These are phyloP conservation scores for Saccostrea glomerata DNA, from an alignment of 1,140 invertebrate species.

Conservation along the genomic window DNA sequence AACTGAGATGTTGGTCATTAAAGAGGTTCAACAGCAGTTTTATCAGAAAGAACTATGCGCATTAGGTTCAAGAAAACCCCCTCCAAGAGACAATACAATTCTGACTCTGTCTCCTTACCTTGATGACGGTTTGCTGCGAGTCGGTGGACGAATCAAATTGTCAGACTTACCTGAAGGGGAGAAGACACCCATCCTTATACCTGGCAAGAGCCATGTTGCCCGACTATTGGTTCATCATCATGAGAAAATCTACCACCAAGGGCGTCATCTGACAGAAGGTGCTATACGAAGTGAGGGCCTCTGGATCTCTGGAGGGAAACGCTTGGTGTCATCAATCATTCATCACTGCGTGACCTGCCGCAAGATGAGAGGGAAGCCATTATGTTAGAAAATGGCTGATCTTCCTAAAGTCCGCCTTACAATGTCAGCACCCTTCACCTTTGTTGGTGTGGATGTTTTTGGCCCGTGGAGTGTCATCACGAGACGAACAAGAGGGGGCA, in stretches of 20 bases:
- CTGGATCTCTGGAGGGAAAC: constrained; percentile 55
- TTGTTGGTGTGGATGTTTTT: constrained; percentile 46
- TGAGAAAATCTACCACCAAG: constrained; percentile 40
- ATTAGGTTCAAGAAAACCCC: background rate
- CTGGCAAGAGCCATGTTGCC: constrained; percentile 51
- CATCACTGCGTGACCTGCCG: constrained; percentile 45
- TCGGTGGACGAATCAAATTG: constrained; percentile 58
- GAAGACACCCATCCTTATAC: constrained; percentile 62
- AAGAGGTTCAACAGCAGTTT: constrained; percentile 7
- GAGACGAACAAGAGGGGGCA: constrained; percentile 38
- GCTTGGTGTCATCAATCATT: constrained; percentile 40
- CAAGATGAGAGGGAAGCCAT: constrained; percentile 34
- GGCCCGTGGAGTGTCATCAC: constrained; percentile 43
- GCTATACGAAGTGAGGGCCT: constrained; percentile 38
- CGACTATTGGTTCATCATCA: constrained; percentile 49
- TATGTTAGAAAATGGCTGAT: constrained; percentile 45
- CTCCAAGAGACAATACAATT: constrained; percentile 27
- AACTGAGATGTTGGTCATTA: constrained; percentile 35
- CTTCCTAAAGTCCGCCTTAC: constrained; percentile 33
- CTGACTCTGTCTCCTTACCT: constrained; percentile 56
- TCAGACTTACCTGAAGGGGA: constrained; percentile 14
- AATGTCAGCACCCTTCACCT: constrained; percentile 39
- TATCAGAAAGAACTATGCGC: constrained; percentile 12
- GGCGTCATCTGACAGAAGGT: constrained; percentile 47
- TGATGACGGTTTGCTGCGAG: constrained; percentile 59